Conservation (phyloP, 1,140 invertebrate genomes). For the Lepeophtheirus salmonis region DNA sequence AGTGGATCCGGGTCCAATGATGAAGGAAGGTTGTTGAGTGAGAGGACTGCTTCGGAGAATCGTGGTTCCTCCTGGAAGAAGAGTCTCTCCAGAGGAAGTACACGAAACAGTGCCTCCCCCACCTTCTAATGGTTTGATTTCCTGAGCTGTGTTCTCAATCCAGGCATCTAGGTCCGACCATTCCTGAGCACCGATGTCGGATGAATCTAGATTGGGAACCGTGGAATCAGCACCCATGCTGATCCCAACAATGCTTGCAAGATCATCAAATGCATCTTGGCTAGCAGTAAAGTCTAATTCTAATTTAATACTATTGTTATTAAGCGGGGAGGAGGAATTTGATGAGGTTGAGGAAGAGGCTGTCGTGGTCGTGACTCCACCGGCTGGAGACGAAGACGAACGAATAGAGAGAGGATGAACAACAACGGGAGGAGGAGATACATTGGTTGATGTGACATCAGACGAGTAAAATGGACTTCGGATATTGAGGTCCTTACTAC, state of each 20-base stretch:
- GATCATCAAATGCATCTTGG: slow-evolving; percentile 15
- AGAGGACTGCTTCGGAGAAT: neutral
- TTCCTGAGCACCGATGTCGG: neutral
- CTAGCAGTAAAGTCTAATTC: slow-evolving; percentile 11
- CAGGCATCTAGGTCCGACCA: slow-evolving; percentile 15
- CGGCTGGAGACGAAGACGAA: neutral
- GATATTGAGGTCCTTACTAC: slow-evolving; percentile 1
- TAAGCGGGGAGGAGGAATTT: neutral
- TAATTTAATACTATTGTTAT: neutral
- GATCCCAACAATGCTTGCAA: slow-evolving; percentile 13
- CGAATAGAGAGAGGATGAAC: neutral
- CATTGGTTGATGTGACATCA: slow-evolving; percentile 14
- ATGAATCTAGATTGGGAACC: neutral
- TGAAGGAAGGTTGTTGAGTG: neutral
- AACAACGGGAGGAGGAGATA: neutral
- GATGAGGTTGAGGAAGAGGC: too few relatives aligned
- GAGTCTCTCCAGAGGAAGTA: neutral
- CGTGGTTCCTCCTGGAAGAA: neutral
- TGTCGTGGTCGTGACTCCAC: too few relatives aligned
- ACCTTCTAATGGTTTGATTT: slow-evolving; percentile 10
- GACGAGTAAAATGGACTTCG: neutral
- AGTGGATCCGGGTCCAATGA: slow-evolving; percentile 3
- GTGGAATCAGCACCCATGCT: slow-evolving; percentile 17
- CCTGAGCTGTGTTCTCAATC: slow-evolving; percentile 17
- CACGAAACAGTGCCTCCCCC: neutral